Evolutionary conservation across 2,888 invertebrate genomes (phyloP).

Genomic region (Halocaridina rubra): DNA sequence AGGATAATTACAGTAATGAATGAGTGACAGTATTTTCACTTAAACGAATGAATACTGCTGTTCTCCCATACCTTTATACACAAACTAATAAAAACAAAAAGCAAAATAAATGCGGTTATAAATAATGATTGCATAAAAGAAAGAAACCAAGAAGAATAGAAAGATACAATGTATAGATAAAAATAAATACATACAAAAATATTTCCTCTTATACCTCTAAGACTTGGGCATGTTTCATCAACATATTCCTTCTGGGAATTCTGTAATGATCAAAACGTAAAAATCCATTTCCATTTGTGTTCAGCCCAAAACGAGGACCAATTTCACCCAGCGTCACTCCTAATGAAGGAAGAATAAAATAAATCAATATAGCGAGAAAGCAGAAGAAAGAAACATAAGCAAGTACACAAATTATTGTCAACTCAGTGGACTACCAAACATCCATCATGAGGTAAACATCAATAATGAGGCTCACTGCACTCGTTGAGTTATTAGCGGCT

Average conservation of each 20-base stretch:
- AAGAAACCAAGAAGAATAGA: not conserved
- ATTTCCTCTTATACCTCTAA: conserved; percentile 66
- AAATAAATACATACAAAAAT: too few relatives aligned
- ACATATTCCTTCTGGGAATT: conserved; percentile 89
- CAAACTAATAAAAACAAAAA: not conserved
- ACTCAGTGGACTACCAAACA: too few relatives aligned
- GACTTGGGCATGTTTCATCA: conserved; percentile 94
- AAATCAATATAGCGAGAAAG: not conserved
- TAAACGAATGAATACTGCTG: not conserved
- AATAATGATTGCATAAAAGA: not conserved
- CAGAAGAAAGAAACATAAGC: not conserved
- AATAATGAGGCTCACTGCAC: too few relatives aligned
- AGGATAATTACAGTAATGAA: too few relatives aligned
- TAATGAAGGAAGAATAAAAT: conserved; percentile 66
- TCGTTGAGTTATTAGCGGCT: too few relatives aligned
- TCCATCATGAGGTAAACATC: too few relatives aligned
- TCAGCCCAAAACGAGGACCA: conserved; percentile 93
- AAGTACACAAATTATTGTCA: not conserved
- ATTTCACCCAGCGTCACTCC: conserved; percentile 93
- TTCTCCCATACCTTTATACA: conserved; percentile 63
- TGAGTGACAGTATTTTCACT: too few relatives aligned
- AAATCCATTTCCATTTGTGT: conserved; percentile 92
- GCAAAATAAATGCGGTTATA: not conserved
- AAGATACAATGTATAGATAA: too few relatives aligned
- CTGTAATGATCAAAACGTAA: conserved; percentile 87